Evolutionary conservation across 2,888 invertebrate species (phyloP), one percentile per base, ranked within the genome.

Genomic region (Rotaria sp.): DNA sequence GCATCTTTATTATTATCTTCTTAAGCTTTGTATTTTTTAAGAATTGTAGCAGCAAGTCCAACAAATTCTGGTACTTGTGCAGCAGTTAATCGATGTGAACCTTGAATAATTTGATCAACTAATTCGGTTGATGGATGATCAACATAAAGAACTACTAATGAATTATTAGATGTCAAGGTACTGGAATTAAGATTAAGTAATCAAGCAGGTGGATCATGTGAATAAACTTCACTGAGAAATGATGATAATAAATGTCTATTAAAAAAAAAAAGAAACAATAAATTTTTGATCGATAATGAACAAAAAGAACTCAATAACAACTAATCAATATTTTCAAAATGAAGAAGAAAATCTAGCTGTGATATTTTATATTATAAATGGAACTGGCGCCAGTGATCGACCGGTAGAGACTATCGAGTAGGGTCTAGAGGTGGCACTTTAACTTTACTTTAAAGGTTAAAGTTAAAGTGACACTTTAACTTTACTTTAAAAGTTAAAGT

Each of bases 241-340:
- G 80, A n/a, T 80, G 80, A n/a, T n/a, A 80, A n/a, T n/a, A 80
- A 80, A 45, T 80, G 45, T 45, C 80, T 80, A n/a, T 21, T 26
- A 45, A 45, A 80, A 13, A 13, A 8, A 26, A 5, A 21, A 74
- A 26, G 21, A 11, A 5, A 45, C 11, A 11, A 45, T 11, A 45
- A 45, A 45, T 45, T n/a, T n/a, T n/a, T n/a, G n/a, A n/a, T n/a
- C n/a, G n/a, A n/a, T n/a, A n/a, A n/a, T n/a, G n/a, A n/a, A n/a
- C n/a, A n/a, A n/a, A n/a, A n/a, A n/a, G n/a, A n/a, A n/a, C n/a
- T n/a, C n/a, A n/a, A n/a, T n/a, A n/a, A n/a, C n/a, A n/a, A n/a
- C n/a, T n/a, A n/a, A n/a, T n/a, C n/a, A n/a, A n/a, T n/a, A n/a
- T n/a, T n/a, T n/a, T n/a, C n/a, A n/a, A n/a, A n/a, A n/a, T n/a